Evolutionary conservation across 2,888 invertebrate genomes (phyloP).

Genomic region (Nemurella pictetii): DNA sequence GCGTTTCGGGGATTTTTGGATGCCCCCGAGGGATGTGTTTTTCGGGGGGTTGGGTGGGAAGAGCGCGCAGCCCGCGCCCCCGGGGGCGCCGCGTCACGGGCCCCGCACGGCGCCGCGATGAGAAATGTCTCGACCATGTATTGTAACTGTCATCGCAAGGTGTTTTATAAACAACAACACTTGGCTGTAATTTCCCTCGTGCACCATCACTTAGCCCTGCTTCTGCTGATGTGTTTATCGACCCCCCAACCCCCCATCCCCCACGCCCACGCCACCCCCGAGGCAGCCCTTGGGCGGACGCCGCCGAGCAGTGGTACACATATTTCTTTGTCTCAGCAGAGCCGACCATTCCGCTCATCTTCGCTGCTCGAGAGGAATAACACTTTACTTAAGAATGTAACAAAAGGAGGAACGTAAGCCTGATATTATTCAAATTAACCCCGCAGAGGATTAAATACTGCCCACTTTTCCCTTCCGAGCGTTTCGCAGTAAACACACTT

Average conservation of each 20-base stretch:
- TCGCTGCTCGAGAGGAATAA: slow-evolving; percentile 11
- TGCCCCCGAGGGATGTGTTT: not conserved
- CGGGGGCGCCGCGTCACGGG: not conserved
- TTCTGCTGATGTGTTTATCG: slow-evolving; percentile 32
- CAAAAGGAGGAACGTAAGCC: slow-evolving; percentile 8
- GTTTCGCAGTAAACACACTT: not conserved
- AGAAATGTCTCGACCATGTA: slow-evolving; percentile 32
- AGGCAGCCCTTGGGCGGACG: not conserved
- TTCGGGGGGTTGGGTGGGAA: not conserved
- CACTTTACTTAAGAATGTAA: slow-evolving; percentile 23
- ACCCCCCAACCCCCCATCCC: slow-evolving; percentile 4
- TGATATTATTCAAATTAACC: not conserved
- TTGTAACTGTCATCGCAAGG: slow-evolving; percentile 33
- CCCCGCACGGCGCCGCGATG: not conserved
- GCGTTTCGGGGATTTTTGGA: not conserved
- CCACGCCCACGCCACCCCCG: not conserved
- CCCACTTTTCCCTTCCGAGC: not conserved
- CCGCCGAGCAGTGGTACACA: not conserved
- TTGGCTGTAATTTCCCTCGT: slow-evolving; percentile 31
- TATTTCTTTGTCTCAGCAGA: slow-evolving; percentile 20
- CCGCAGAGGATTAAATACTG: not conserved
- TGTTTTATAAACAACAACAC: slow-evolving; percentile 33
- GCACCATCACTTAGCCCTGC: slow-evolving; percentile 30
- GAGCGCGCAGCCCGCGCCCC: not conserved
- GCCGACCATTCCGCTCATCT: slow-evolving; percentile 14